These are phyloP conservation scores for Euthynnus affinis DNA, from an alignment of 2,797 vertebrate genomes.

Conservation along the genomic window DNA sequence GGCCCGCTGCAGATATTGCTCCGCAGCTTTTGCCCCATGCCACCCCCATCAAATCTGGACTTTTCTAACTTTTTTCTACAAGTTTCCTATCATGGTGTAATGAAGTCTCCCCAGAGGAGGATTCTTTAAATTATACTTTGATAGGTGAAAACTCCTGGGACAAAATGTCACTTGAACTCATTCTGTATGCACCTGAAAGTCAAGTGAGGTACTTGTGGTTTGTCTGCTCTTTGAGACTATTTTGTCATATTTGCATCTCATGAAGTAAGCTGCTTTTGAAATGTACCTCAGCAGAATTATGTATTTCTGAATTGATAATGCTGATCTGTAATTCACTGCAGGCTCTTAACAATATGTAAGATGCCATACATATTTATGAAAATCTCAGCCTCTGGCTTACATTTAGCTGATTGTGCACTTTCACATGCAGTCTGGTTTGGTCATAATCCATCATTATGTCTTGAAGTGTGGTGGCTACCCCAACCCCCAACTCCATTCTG, in stretches of 20 bases:
- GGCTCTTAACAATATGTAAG: slow-evolving; percentile 77
- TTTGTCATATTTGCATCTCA: slow-evolving; percentile 73
- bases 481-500: slow-evolving; percentile 1
- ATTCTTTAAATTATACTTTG: slow-evolving; percentile 63
- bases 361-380: slow-evolving; percentile 86
- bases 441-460: slow-evolving; percentile 86
- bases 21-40: slow-evolving; percentile 57
- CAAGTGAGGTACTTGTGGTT: slow-evolving; percentile 65
- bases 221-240: slow-evolving; percentile 56
- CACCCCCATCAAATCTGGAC: slow-evolving; percentile 57
- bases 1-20: slow-evolving; percentile 69
- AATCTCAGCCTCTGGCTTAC: slow-evolving; percentile 75
- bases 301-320: slow-evolving; percentile 78
- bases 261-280: slow-evolving; percentile 65
- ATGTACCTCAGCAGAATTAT: slow-evolving; percentile 73
- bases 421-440: slow-evolving; percentile 65
- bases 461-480: slow-evolving; percentile 52
- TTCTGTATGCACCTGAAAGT: slow-evolving; percentile 62
- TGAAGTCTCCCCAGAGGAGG: slow-evolving; percentile 45
- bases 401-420: slow-evolving; percentile 84
- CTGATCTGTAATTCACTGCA: slow-evolving; percentile 79
- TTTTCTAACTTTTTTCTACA: slow-evolving; percentile 61
- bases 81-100: slow-evolving; percentile 51
- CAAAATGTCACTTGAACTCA: slow-evolving; percentile 73
- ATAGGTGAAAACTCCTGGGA: slow-evolving; percentile 52